A percentile compares a stretch with the other conserved stretches of the same genome.
phyloP scores from a whole-genome alignment of 2,888 invertebrate species.

The Dendrolimus houi region DNA sequence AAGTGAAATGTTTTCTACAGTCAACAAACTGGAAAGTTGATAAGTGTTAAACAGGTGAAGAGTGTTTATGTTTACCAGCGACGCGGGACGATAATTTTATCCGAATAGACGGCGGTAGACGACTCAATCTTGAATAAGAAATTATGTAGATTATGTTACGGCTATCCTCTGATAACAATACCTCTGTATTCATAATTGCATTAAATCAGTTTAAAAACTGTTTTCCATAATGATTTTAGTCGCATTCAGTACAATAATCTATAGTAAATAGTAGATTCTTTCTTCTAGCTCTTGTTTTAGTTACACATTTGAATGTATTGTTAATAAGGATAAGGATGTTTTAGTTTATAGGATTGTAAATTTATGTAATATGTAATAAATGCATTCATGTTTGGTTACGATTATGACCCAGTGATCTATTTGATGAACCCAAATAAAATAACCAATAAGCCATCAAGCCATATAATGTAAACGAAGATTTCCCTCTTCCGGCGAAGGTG shows the following conservation, averaged over 20 bases:
- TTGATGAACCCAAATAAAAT: neutral
- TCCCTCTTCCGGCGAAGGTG: constrained; percentile 34
- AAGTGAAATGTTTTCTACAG: constrained; percentile 45
- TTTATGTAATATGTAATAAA: neutral
- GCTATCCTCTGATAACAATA: too few species aligned
- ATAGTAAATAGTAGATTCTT: too few species aligned
- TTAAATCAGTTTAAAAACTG: too few species aligned
- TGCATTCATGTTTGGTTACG: neutral
- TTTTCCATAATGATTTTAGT: too few species aligned
- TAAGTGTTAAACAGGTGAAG: constrained; percentile 31
- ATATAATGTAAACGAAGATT: neutral
- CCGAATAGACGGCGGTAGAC: neutral
- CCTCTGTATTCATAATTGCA: too few species aligned
- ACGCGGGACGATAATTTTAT: neutral
- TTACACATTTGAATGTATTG: too few species aligned
- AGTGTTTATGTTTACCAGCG: constrained; percentile 18
- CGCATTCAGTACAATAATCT: too few species aligned
- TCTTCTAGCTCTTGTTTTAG: too few species aligned
- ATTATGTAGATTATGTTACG: neutral
- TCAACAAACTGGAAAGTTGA: constrained; percentile 40
- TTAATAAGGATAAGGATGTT: too few species aligned
- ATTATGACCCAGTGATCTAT: neutral
- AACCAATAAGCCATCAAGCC: neutral
- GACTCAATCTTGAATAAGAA: neutral
- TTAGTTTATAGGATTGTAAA: too few species aligned